Percentiles rank a stretch among this genome's conserved stretches.
Evolutionary conservation across 2,797 vertebrate species (phyloP).

Genomic region (Nannoperca australis): DNA sequence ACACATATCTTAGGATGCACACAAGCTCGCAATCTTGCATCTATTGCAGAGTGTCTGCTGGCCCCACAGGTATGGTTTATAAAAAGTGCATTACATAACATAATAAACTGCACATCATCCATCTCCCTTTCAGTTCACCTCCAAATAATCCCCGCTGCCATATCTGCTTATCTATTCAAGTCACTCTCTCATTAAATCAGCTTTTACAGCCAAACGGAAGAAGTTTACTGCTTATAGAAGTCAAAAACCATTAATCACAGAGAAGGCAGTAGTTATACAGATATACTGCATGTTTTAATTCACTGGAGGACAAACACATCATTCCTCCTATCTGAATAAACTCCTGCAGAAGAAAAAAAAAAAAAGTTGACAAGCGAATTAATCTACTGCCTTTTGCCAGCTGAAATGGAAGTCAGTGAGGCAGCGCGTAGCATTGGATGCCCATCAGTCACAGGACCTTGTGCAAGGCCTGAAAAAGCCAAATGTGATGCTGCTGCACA

Average conservation of each 20-base stretch:
- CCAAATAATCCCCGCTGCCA: conserved; percentile 55
- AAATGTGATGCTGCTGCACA: conserved; percentile 48
- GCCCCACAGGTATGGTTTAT: conserved; percentile 55
- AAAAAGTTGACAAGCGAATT: conserved; percentile 64
- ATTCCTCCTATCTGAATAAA: conserved; percentile 69
- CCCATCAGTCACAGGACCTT: conserved; percentile 72
- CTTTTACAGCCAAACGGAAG: conserved; percentile 65
- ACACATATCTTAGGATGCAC: conserved; percentile 33
- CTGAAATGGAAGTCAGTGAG: conserved; percentile 75
- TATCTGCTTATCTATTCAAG: conserved; percentile 75
- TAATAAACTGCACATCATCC: conserved; percentile 68
- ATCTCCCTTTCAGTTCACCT: conserved; percentile 65
- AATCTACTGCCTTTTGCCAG: conserved; percentile 72
- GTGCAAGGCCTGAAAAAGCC: conserved; percentile 50
- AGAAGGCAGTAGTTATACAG: conserved; percentile 59
- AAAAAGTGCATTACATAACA: conserved; percentile 71
- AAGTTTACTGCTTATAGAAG: conserved; percentile 74
- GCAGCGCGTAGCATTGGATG: conserved; percentile 59
- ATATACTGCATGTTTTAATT: conserved; percentile 75
- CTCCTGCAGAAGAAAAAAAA: conserved; percentile 25
- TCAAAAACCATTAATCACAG: conserved; percentile 70
- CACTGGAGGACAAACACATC: conserved; percentile 71
- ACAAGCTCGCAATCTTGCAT: conserved; percentile 34
- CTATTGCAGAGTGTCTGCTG: conserved; percentile 27
- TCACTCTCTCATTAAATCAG: conserved; percentile 71